These are phyloP conservation scores for Decapterus maruadsi DNA, from an alignment of 2,797 vertebrate genomes.

Conservation along the genomic window DNA sequence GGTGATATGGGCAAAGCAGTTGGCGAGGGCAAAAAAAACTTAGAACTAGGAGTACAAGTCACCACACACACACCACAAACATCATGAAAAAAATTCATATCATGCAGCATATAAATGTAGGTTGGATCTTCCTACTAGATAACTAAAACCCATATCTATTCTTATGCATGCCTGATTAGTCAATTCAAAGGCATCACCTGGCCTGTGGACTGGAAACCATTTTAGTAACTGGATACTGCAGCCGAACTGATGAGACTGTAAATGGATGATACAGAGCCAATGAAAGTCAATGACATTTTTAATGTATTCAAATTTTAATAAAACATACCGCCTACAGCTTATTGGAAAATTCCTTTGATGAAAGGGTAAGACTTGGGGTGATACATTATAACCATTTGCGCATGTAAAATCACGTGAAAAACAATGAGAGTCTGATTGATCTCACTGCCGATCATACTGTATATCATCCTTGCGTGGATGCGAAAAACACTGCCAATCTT, in stretches of 20 bases:
- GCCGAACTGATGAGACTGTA: conserved; percentile 23
- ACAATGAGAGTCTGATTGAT: conserved; percentile 9
- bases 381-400: conserved; percentile 17
- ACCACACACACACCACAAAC: too few relatives aligned
- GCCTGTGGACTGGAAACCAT: conserved; percentile 1
- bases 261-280: conserved; percentile 28
- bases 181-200: conserved; percentile 18
- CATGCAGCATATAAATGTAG: not conserved
- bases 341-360: conserved; percentile 10
- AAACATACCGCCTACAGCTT: conserved; percentile 27
- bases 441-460: not conserved
- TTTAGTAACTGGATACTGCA: conserved; percentile 6
- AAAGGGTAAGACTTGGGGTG: not conserved
- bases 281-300: conserved; percentile 38
- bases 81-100: not conserved
- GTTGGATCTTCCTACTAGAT: not conserved
- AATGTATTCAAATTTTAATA: conserved; percentile 39
- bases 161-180: conserved; percentile 5
- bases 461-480: not conserved
- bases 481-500: too few relatives aligned
- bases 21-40: not conserved
- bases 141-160: not conserved
- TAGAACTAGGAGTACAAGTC: too few relatives aligned
- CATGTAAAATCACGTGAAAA: conserved; percentile 23
- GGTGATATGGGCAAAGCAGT: not conserved